Percentiles rank a stretch among this genome's conserved stretches.
phyloP scores from a whole-genome alignment of 2,888 invertebrate genomes.

The Cataglyphis rosenhaueri region DNA sequence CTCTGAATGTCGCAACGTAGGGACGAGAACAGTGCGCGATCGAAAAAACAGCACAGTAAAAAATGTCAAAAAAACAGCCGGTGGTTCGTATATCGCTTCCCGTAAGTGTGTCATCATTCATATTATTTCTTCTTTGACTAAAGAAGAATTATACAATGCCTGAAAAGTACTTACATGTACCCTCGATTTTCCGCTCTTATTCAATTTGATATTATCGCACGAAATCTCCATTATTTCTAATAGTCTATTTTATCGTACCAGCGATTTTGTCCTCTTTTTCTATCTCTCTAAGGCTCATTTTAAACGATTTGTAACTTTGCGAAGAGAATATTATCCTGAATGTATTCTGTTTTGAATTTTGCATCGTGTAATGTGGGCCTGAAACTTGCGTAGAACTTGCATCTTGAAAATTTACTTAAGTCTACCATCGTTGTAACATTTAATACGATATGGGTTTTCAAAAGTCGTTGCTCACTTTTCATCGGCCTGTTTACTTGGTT shows the following conservation, averaged over 20 bases:
- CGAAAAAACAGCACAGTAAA: constrained; percentile 75
- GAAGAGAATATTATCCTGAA: neutral
- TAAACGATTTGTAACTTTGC: neutral
- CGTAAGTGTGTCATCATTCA: constrained; percentile 68
- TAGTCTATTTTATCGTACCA: constrained; percentile 14
- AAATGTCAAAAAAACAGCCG: constrained; percentile 84
- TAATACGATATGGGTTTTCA: neutral
- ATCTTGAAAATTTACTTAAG: neutral
- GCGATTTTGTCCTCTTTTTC: constrained; percentile 8
- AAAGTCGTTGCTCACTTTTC: constrained; percentile 6
- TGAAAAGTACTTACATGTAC: constrained; percentile 27
- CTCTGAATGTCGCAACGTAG: constrained; percentile 84
- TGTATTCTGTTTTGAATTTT: neutral
- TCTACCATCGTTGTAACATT: constrained; percentile 13
- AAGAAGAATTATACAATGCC: constrained; percentile 59
- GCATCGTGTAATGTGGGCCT: neutral
- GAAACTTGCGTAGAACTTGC: constrained; percentile 23
- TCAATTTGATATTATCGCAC: constrained; percentile 38
- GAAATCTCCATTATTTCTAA: constrained; percentile 45
- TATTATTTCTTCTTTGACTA: constrained; percentile 60
- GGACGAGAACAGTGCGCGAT: constrained; percentile 81
- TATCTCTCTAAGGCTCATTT: neutral
- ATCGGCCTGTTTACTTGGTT: constrained; percentile 9
- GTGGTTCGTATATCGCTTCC: constrained; percentile 82
- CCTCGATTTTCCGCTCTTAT: constrained; percentile 25